Evolutionary conservation across 2,888 invertebrate genomes (phyloP).

Genomic region (Rhamnusium bicolor): DNA sequence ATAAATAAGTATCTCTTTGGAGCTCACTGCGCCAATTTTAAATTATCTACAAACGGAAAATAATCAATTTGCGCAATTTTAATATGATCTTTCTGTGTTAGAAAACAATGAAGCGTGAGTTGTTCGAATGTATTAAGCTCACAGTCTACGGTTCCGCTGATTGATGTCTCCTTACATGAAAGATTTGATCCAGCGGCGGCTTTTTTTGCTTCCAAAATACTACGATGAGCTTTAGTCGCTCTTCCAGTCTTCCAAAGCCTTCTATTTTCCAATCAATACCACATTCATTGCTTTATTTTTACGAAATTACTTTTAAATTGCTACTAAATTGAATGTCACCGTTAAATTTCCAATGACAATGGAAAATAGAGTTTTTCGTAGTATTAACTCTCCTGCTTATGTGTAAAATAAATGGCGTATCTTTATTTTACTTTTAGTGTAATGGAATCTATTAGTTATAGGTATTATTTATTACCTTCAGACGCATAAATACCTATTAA

Average conservation of each 20-base stretch:
- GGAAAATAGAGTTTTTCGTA: constrained; percentile 43
- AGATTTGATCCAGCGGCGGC: constrained; percentile 48
- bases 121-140: constrained; percentile 20
- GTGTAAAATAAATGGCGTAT: constrained; percentile 40
- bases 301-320: constrained; percentile 64
- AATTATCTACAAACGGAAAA: not conserved
- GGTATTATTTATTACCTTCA: constrained; percentile 35
- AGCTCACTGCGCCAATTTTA: not conserved
- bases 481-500: constrained; percentile 30
- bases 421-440: constrained; percentile 35
- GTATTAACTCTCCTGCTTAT: constrained; percentile 42
- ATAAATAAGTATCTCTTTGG: not conserved
- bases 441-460: constrained; percentile 39
- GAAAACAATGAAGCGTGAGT: constrained; percentile 12
- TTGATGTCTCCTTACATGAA: constrained; percentile 60
- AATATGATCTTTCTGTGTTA: constrained; percentile 6
- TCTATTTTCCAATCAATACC: constrained; percentile 32
- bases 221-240: constrained; percentile 29
- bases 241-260: constrained; percentile 9
- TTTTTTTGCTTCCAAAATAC: constrained; percentile 35
- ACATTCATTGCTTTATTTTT: constrained; percentile 57
- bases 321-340: constrained; percentile 62
- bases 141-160: constrained; percentile 47
- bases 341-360: constrained; percentile 56
- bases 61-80: not conserved